A percentile compares a stretch with the other conserved stretches of the same genome.
These are phyloP conservation scores for Drosophila chauvacae DNA, from an alignment of 1,140 invertebrate genomes.

Conservation along the genomic window DNA sequence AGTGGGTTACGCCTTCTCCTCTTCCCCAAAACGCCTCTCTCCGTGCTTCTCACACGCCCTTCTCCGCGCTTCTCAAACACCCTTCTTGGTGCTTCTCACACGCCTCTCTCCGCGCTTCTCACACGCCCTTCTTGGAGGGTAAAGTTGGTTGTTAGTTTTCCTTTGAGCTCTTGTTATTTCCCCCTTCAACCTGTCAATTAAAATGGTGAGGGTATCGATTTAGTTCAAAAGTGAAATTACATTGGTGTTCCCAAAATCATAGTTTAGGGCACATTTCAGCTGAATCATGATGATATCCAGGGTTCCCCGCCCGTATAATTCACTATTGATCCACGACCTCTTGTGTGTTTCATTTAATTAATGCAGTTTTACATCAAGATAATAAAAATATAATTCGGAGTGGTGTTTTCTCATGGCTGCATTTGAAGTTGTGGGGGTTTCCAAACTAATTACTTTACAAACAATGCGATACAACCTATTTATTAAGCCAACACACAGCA, in stretches of 20 bases:
- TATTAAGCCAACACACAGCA: slow-evolving; percentile 2
- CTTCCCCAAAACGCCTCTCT: slow-evolving; percentile 1
- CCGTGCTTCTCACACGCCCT: background rate
- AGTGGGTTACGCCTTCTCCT: slow-evolving; percentile 10
- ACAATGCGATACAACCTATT: background rate
- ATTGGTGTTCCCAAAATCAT: slow-evolving; percentile 2
- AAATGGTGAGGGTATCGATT: slow-evolving; percentile 29
- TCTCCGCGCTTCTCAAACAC: background rate
- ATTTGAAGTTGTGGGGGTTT: slow-evolving; percentile 1
- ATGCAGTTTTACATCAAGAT: slow-evolving; percentile 18
- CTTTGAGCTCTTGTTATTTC: slow-evolving; percentile 10
- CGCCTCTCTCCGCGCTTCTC: background rate
- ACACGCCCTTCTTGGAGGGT: background rate
- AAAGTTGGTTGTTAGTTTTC: slow-evolving; percentile 6
- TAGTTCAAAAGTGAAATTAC: slow-evolving; percentile 15
- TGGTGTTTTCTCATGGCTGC: slow-evolving; percentile 5
- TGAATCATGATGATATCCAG: slow-evolving; percentile 10
- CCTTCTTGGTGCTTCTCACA: background rate
- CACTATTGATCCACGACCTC: slow-evolving; percentile 24
- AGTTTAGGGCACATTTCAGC: slow-evolving; percentile 2
- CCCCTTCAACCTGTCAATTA: slow-evolving; percentile 24
- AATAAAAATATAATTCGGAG: slow-evolving; percentile 4
- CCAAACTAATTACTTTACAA: slow-evolving; percentile 13
- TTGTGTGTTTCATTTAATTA: slow-evolving; percentile 31
- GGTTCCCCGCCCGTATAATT: slow-evolving; percentile 8